Evolutionary conservation across 2,888 invertebrate genomes (phyloP).

Genomic region (Oscheius onirici): DNA sequence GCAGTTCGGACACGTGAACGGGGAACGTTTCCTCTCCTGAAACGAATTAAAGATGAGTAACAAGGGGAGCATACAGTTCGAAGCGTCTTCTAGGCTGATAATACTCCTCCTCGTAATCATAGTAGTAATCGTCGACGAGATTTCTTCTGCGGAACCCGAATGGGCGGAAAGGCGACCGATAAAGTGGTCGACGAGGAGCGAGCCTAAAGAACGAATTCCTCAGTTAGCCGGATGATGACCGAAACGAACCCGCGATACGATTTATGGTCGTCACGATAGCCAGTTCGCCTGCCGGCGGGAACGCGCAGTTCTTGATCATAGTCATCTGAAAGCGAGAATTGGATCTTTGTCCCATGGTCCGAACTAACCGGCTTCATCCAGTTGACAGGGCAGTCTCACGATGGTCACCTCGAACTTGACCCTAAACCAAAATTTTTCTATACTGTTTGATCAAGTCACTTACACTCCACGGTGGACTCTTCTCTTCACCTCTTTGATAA

Average conservation of each 20-base stretch:
- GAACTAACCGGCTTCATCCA: constrained; percentile 8
- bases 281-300: neutral
- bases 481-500: constrained; percentile 67
- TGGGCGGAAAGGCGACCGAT: constrained; percentile 21
- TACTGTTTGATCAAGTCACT: neutral
- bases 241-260: neutral
- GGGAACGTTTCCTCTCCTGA: neutral
- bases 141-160: constrained; percentile 16
- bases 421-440: constrained; percentile 38
- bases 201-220: neutral
- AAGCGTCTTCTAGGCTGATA: constrained; percentile 26
- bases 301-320: neutral
- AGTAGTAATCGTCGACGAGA: constrained; percentile 40
- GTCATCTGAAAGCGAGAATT: constrained; percentile 5
- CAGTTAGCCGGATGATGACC: neutral
- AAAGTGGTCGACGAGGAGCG: constrained; percentile 3
- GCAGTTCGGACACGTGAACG: constrained; percentile 2
- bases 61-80: neutral
- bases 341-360: neutral
- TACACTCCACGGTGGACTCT: constrained; percentile 54
- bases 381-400: constrained; percentile 53
- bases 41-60: neutral
- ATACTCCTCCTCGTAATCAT: constrained; percentile 44
- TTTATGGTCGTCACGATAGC: constrained; percentile 16
- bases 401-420: constrained; percentile 61